Percentiles rank a stretch among this genome's conserved stretches.
phyloP scores from a whole-genome alignment of 2,113 vertebrate species.

The Chauna torquata region DNA sequence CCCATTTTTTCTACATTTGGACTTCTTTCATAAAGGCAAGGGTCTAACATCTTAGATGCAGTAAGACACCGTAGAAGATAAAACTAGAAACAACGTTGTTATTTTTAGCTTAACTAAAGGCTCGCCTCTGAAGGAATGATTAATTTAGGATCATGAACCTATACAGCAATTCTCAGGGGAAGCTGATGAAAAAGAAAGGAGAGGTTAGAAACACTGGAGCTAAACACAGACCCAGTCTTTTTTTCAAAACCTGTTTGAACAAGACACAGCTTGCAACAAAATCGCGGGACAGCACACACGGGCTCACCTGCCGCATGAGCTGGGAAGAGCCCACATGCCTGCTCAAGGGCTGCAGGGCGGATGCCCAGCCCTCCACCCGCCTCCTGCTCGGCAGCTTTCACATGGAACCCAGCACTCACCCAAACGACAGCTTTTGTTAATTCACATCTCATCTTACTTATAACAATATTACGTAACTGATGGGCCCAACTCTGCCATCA shows the following conservation, averaged over 20 bases:
- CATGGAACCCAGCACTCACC: not conserved
- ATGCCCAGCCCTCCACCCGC: not conserved
- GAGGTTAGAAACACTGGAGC: not conserved
- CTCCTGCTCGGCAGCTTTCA: not conserved
- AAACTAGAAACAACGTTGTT: not conserved
- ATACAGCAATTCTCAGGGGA: not conserved
- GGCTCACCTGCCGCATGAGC: fast-evolving
- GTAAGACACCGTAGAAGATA: not conserved
- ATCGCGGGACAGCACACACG: not conserved
- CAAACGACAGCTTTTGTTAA: not conserved
- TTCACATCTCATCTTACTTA: not conserved
- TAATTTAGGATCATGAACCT: not conserved
- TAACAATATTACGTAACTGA: not conserved
- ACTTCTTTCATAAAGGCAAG: not conserved
- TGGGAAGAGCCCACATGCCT: not conserved
- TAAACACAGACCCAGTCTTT: not conserved
- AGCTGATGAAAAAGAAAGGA: not conserved
- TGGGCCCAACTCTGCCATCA: not conserved
- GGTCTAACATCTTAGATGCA: not conserved
- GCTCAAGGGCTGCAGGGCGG: not conserved
- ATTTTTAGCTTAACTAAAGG: not conserved
- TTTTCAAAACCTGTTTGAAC: not conserved
- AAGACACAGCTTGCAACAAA: not conserved
- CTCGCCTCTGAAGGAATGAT: not conserved
- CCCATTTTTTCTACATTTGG: not conserved